Base-by-base conservation (phyloP, 2,797 vertebrate species). In the Lacerta bilineata region DNA sequence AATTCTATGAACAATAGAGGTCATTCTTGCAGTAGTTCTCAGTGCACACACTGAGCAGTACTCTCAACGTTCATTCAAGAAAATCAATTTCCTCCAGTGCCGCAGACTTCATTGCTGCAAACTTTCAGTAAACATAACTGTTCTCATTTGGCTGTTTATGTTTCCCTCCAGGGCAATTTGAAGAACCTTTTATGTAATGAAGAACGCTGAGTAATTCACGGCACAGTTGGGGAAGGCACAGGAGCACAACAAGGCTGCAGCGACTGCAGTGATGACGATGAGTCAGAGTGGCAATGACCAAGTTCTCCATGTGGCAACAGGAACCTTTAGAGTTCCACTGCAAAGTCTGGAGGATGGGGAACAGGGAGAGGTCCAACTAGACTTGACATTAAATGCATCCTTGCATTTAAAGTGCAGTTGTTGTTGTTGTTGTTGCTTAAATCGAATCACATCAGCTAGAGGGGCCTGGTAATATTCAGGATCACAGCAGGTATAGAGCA, bases 1-100 rank as follows among this genome's bases (percentile, higher is more conserved):
- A 55, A 55, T 4, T 55, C 50, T 55, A 1, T 9, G 80, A 55
- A 55, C 0, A 1, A 18, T 0, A 0, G 15, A 23, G 8, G 18
- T 33, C 39, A 46, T 41, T 55, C 86, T 72, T 69, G 82, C 80
- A 68, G 59, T 81, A 43, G 61, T 41, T n/a, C 3, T 89, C 59
- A 91, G 80, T 29, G 82, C 5, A 90, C 64, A 66, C 17, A 29
- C 74, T 75, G 20, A 17, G 3, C 0, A 1, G 39, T 43, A 89
- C 6, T 76, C 10, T 81, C 68, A 90, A 61, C 0, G 1, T 50
- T 75, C 18, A 20, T 87, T 78, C 66, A 91, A 90, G 69, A 86
- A 92, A 71, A 91, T 85, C 41, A 0, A 0, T 66, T 91, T 91
- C 25, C 17, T 78, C 90, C 72, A 94, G 88, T 91, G 83, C 17